Percentiles rank a stretch among this genome's conserved stretches.
These are phyloP conservation scores for Smutsia gigantea DNA, from an alignment of 2,797 vertebrate species.

Conservation along the genomic window DNA sequence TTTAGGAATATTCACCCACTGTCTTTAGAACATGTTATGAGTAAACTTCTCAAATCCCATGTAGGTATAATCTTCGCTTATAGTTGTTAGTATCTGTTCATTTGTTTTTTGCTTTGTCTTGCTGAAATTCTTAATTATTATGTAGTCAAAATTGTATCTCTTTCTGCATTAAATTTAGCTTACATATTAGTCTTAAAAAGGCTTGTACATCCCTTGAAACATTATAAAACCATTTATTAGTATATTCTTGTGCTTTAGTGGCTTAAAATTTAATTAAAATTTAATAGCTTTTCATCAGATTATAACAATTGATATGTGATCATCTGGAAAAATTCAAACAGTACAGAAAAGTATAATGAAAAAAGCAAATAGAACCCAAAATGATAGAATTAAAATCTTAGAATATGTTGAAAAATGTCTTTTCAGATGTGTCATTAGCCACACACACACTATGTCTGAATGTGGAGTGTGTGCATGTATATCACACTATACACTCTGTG, in stretches of 20 bases:
- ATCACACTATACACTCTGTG: neutral
- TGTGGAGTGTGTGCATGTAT: neutral
- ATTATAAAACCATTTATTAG: neutral
- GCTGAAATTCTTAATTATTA: neutral
- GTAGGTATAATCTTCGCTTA: neutral
- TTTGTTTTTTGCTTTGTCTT: neutral
- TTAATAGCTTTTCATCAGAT: neutral
- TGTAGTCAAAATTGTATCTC: neutral
- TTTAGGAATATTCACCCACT: neutral
- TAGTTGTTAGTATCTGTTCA: neutral
- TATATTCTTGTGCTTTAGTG: neutral
- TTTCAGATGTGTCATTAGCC: neutral
- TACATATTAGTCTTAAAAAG: neutral
- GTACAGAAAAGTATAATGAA: neutral
- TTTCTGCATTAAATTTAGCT: neutral
- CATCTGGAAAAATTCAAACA: neutral
- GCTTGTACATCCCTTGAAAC: neutral
- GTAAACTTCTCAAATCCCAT: neutral
- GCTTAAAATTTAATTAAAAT: neutral
- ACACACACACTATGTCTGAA: neutral
- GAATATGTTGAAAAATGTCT: neutral
- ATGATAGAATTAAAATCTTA: neutral
- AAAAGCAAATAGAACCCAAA: neutral
- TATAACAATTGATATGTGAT: neutral
- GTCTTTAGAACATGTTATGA: neutral